Conservation (phyloP, 1,140 invertebrate species). For the Pararge aegeria region DNA sequence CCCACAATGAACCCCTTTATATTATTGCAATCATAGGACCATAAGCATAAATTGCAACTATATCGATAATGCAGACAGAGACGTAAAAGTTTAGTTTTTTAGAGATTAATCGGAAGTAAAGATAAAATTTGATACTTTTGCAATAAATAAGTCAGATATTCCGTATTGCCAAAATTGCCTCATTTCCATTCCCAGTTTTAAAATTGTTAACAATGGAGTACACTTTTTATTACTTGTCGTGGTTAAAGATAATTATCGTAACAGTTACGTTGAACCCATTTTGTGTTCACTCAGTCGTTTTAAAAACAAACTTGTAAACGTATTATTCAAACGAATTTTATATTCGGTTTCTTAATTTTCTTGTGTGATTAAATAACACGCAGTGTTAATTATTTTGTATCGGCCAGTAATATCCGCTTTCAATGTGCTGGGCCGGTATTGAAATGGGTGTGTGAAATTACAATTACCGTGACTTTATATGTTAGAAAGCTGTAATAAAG, state of each 20-base stretch:
- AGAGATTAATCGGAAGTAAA: too few relatives aligned
- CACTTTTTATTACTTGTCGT: conserved; percentile 21
- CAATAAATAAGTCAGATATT: conserved; percentile 1
- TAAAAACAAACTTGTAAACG: conserved; percentile 15
- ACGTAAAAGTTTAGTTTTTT: too few relatives aligned
- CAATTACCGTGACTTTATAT: conserved; percentile 21
- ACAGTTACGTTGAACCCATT: conserved; percentile 25
- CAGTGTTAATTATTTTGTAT: conserved; percentile 12
- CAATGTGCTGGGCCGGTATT: conserved; percentile 4
- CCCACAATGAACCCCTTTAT: too few relatives aligned
- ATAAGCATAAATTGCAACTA: too few relatives aligned
- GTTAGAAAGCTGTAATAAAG: conserved; percentile 27
- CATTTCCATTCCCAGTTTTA: conserved; percentile 14
- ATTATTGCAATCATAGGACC: too few relatives aligned
- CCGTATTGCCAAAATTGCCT: conserved; percentile 9
- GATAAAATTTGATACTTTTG: background rate
- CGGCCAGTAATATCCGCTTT: conserved; percentile 10
- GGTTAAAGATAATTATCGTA: conserved; percentile 20
- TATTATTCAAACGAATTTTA: conserved; percentile 14
- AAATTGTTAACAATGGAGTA: conserved; percentile 7
- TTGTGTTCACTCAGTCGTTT: conserved; percentile 21
- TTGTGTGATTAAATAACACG: conserved; percentile 14
- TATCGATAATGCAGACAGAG: too few relatives aligned
- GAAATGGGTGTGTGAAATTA: conserved; percentile 13
- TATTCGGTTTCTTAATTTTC: conserved; percentile 14